A percentile compares a stretch with the other conserved stretches of the same genome.
Conservation (phyloP, 2,888 invertebrate genomes). For the Neoscelio sp. region DNA sequence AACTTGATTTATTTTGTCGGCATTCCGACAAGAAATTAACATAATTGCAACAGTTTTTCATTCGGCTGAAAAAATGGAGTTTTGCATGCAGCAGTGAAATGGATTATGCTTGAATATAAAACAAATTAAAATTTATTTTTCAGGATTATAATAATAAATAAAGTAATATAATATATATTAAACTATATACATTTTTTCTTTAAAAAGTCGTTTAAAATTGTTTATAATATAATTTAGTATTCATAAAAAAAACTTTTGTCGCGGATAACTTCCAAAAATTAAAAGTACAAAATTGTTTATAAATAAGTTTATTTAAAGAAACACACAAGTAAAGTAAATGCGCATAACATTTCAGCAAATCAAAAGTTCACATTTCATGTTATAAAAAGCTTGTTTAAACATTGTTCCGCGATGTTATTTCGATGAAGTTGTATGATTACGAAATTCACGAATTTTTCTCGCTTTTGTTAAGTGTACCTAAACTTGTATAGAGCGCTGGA, state of each 20-base stretch:
- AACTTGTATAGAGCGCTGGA: neutral
- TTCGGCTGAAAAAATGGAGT: neutral
- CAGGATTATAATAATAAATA: too few relatives aligned
- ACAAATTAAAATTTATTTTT: too few relatives aligned
- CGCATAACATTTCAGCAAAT: too few relatives aligned
- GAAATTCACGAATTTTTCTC: constrained; percentile 14
- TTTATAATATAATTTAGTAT: too few relatives aligned
- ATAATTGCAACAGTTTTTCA: constrained; percentile 6
- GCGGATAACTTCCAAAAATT: too few relatives aligned
- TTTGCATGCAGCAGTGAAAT: neutral
- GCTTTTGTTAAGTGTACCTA: constrained; percentile 6
- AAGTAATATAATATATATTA: too few relatives aligned
- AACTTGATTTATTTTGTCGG: neutral
- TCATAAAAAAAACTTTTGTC: too few relatives aligned
- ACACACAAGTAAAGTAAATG: neutral
- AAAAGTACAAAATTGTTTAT: too few relatives aligned
- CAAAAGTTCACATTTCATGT: too few relatives aligned
- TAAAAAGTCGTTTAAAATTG: too few relatives aligned
- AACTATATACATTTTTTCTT: too few relatives aligned
- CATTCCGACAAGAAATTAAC: constrained; percentile 3
- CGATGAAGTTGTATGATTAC: constrained; percentile 17
- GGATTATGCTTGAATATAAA: neutral
- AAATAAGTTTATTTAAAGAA: too few relatives aligned
- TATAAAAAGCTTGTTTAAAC: constrained; percentile 15
- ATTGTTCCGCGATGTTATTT: constrained; percentile 14